Evolutionary conservation across 2,888 invertebrate species (phyloP).

Genomic region (Chironomus tentans): DNA sequence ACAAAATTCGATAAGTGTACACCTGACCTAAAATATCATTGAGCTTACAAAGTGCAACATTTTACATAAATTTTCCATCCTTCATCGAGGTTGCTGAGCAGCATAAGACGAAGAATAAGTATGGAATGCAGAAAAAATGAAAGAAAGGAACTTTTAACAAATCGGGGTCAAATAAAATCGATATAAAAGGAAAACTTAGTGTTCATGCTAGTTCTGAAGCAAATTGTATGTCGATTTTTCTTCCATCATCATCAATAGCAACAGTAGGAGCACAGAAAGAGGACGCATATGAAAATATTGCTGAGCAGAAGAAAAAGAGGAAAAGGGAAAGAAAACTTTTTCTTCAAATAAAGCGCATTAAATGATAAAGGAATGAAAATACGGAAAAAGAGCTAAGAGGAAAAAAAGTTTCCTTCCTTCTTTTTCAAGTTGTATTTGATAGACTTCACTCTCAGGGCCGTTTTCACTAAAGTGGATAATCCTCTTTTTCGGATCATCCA

Average conservation of each 20-base stretch:
- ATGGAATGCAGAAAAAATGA: no score
- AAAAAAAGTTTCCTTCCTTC: not conserved
- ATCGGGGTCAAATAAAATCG: not conserved
- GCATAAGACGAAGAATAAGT: no score
- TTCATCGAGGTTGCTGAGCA: no score
- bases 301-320: not conserved
- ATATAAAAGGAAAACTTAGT: not conserved
- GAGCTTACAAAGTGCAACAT: no score
- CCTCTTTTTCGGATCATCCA: no score
- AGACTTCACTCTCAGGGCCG: not conserved
- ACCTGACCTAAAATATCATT: no score
- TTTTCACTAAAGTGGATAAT: no score
- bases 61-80: no score
- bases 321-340: not conserved
- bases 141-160: not conserved
- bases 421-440: not conserved
- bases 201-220: no score
- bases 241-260: not conserved
- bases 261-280: not conserved
- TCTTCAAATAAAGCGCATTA: not conserved
- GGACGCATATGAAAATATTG: not conserved
- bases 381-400: not conserved
- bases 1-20: no score
- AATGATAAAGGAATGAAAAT: not conserved
- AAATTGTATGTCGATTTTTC: not conserved